Percentiles rank a stretch among this genome's conserved stretches.
These are phyloP conservation scores for Hydrozoanthus tunicans DNA, from an alignment of 64 coral and sea anemone genomes.

Conservation along the genomic window DNA sequence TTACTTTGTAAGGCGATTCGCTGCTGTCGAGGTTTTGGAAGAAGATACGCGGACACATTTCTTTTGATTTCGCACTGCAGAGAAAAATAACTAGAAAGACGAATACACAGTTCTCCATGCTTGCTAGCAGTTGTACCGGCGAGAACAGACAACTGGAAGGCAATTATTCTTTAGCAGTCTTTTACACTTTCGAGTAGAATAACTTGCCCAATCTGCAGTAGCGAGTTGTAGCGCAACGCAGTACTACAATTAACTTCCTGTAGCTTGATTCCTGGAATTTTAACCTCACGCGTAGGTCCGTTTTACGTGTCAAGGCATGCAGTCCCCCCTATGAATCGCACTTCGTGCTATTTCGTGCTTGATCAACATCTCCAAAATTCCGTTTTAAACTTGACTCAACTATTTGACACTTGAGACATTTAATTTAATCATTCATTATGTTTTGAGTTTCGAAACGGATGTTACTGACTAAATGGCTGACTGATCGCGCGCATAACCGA, in stretches of 20 bases:
- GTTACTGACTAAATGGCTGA: too few species aligned
- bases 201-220: neutral
- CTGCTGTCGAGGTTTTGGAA: slow-evolving; percentile 72
- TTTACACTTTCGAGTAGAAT: neutral
- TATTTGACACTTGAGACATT: too few species aligned
- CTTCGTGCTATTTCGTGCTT: too few species aligned
- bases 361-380: too few species aligned
- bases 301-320: too few species aligned
- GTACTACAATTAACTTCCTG: neutral
- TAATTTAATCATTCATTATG: too few species aligned
- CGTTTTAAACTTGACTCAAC: too few species aligned
- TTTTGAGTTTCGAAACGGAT: too few species aligned
- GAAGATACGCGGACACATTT: slow-evolving; percentile 71
- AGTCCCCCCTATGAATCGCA: too few species aligned
- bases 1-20: slow-evolving; percentile 70
- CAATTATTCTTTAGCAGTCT: neutral
- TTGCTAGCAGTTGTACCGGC: neutral
- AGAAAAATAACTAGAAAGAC: neutral
- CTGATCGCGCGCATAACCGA: too few species aligned
- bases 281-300: neutral
- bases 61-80: neutral
- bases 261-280: neutral
- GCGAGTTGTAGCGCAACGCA: neutral
- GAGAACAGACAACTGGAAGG: neutral
- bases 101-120: neutral